These are phyloP conservation scores for Mesoclemmys tuberculata DNA, from an alignment of 2,113 vertebrate genomes.

Conservation along the genomic window DNA sequence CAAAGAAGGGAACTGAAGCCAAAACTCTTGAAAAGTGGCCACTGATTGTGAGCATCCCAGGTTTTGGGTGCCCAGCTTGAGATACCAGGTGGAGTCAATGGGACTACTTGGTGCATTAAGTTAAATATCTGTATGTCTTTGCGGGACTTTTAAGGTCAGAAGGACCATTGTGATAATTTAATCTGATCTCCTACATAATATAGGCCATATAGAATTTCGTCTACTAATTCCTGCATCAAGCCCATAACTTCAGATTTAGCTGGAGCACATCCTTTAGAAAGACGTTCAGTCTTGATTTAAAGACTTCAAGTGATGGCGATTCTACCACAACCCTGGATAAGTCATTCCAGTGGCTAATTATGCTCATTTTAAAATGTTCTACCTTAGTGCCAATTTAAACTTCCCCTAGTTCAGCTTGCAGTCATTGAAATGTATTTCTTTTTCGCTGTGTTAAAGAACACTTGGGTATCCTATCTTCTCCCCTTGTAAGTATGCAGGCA, in stretches of 20 bases:
- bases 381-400: not conserved
- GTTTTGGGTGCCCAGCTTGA: not conserved
- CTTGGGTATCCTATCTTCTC: not conserved
- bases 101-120: not conserved
- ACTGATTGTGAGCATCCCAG: not conserved
- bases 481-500: no score
- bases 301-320: not conserved
- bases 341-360: not conserved
- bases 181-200: not conserved
- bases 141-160: not conserved
- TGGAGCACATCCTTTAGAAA: not conserved
- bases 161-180: not conserved
- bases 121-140: not conserved
- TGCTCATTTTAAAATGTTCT: not conserved
- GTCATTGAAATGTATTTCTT: not conserved
- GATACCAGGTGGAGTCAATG: not conserved
- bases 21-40: not conserved
- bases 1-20: not conserved
- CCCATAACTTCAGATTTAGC: not conserved
- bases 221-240: rapidly evolving
- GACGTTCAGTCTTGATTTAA: not conserved
- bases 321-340: not conserved
- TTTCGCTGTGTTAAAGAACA: not conserved
- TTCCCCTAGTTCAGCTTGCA: not conserved
- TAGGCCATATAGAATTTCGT: not conserved